Conservation (phyloP, 2,888 invertebrate species). For the Teleiodes luculella region DNA sequence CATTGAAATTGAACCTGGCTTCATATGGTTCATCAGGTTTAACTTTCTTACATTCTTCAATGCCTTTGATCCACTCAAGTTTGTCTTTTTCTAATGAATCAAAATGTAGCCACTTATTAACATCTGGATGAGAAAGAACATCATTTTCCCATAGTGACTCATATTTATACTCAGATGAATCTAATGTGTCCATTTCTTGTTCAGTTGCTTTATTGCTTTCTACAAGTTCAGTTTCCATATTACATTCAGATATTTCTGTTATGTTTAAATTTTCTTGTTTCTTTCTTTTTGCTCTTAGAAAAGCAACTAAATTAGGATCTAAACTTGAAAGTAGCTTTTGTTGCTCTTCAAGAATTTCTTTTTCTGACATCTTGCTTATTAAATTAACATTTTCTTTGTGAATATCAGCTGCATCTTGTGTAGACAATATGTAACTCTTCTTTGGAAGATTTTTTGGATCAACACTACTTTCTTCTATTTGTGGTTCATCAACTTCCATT, state of each 20-base stretch:
- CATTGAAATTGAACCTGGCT: slow-evolving; percentile 91
- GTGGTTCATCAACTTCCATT: slow-evolving; percentile 50
- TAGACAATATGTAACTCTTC: slow-evolving; percentile 71
- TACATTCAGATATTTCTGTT: not conserved
- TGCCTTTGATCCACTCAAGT: slow-evolving; percentile 90
- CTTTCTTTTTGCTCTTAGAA: slow-evolving; percentile 71
- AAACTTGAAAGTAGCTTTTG: slow-evolving; percentile 80
- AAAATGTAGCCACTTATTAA: slow-evolving; percentile 90
- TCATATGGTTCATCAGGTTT: slow-evolving; percentile 83
- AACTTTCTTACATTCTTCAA: slow-evolving; percentile 75
- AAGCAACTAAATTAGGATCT: slow-evolving; percentile 83
- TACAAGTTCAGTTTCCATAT: not conserved
- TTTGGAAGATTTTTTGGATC: slow-evolving; percentile 33
- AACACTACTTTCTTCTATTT: slow-evolving; percentile 13
- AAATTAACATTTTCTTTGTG: slow-evolving; percentile 85
- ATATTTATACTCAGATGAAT: slow-evolving; percentile 27
- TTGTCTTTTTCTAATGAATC: slow-evolving; percentile 91
- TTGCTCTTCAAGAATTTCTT: slow-evolving; percentile 87
- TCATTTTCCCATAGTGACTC: slow-evolving; percentile 74
- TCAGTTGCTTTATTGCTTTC: slow-evolving; percentile 16
- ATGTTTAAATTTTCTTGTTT: slow-evolving; percentile 6
- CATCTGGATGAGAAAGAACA: slow-evolving; percentile 78
- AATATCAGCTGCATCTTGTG: slow-evolving; percentile 77
- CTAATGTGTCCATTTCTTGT: slow-evolving; percentile 49
- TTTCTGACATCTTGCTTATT: slow-evolving; percentile 82